A percentile compares a stretch with the other conserved stretches of the same genome.
Conservation (phyloP, 2,113 vertebrate species). For the Todiramphus chloris region DNA sequence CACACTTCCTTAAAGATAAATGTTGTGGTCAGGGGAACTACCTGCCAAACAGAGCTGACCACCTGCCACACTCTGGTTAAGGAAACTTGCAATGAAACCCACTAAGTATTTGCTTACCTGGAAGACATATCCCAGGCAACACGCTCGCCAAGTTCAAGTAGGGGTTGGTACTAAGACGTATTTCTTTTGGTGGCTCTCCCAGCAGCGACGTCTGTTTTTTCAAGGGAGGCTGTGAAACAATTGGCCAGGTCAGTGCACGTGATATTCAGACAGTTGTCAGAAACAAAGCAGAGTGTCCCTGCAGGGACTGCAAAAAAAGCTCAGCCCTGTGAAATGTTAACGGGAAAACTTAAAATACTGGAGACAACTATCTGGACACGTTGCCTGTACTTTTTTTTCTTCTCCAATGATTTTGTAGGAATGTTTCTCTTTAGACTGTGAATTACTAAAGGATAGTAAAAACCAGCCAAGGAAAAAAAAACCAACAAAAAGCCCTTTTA, state of each 20-base stretch:
- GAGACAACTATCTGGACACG: neutral
- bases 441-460: neutral
- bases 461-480: neutral
- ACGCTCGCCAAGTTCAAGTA: conserved; percentile 96
- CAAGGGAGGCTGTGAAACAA: conserved; percentile 70
- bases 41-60: neutral
- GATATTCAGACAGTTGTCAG: neutral
- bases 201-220: conserved; percentile 89
- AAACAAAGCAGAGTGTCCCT: neutral
- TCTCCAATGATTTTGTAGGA: neutral
- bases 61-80: neutral
- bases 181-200: conserved; percentile 94
- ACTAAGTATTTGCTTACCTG: conserved; percentile 71
- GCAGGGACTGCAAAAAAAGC: neutral
- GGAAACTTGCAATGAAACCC: neutral
- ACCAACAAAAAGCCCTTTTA: neutral
- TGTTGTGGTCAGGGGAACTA: neutral
- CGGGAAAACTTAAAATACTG: neutral
- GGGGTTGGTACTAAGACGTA: conserved; percentile 92
- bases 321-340: neutral
- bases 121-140: conserved; percentile 86
- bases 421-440: neutral
- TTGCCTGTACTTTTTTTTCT: neutral
- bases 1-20: neutral
- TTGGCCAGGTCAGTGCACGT: neutral